A percentile compares a stretch with the other conserved stretches of the same genome.
Evolutionary conservation across 2,797 vertebrate genomes (phyloP).

Genomic region (Premnoplex brunnescens): DNA sequence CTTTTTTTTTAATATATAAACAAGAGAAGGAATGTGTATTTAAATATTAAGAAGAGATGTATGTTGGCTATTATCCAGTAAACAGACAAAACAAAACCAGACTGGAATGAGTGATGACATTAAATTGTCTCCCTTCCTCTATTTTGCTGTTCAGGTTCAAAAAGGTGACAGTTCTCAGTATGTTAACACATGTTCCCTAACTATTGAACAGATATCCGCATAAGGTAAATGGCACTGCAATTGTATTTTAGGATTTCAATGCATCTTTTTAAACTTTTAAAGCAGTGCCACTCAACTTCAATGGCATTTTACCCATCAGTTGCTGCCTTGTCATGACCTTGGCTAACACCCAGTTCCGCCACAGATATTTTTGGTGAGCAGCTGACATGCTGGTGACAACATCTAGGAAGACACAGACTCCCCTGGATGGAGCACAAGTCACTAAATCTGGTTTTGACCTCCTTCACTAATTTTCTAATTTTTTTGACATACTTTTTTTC

Average conservation of each 20-base stretch:
- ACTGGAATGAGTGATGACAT: neutral
- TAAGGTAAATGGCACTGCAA: neutral
- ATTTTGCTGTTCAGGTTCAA: neutral
- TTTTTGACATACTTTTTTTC: neutral
- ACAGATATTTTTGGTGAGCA: neutral
- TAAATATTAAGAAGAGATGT: neutral
- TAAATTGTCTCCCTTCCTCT: neutral
- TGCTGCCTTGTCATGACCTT: neutral
- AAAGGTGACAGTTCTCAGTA: neutral
- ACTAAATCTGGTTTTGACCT: neutral
- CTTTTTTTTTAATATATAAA: neutral
- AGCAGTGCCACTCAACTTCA: neutral
- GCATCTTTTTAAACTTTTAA: neutral
- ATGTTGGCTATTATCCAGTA: neutral
- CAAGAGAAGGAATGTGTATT: neutral
- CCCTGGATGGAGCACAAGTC: neutral
- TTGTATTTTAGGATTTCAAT: neutral
- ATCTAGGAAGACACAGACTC: neutral
- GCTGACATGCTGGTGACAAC: neutral
- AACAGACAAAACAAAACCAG: neutral
- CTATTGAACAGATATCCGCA: conserved; percentile 18
- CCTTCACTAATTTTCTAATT: neutral
- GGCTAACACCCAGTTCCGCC: neutral
- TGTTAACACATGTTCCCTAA: neutral
- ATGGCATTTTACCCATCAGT: neutral